These are phyloP conservation scores for Hystrix cristata DNA, from an alignment of 2,113 vertebrate genomes.

Conservation along the genomic window DNA sequence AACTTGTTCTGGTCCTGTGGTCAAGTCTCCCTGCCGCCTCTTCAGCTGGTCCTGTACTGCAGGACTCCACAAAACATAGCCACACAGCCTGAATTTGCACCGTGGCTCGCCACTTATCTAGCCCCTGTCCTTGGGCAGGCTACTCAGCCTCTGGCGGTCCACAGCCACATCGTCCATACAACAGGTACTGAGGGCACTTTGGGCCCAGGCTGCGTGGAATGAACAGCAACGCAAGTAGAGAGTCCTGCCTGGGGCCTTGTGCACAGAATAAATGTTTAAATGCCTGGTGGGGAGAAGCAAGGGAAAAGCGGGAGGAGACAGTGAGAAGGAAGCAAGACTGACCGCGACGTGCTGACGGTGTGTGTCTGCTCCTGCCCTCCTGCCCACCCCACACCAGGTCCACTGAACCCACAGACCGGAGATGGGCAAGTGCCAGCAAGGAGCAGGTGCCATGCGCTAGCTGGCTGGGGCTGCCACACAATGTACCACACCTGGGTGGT, in stretches of 20 bases:
- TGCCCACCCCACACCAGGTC: not conserved
- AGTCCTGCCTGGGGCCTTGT: not conserved
- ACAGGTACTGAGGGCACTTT: not conserved
- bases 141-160: not conserved
- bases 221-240: not conserved
- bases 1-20: not conserved
- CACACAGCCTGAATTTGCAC: not conserved
- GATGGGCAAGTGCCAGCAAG: not conserved
- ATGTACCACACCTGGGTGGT: not conserved
- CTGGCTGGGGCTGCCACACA: not conserved
- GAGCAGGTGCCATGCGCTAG: not conserved
- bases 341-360: accelerated
- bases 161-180: not conserved
- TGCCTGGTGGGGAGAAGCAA: not conserved
- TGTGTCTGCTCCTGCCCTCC: not conserved
- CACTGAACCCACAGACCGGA: not conserved
- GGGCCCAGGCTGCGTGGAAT: not conserved
- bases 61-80: not conserved
- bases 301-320: not conserved
- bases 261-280: not conserved
- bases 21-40: not conserved
- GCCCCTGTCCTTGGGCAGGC: not conserved
- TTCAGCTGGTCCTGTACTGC: not conserved
- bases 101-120: not conserved
- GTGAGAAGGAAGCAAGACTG: not conserved